Evolutionary conservation across 2,888 invertebrate genomes (phyloP).

Genomic region (Athalia circularis): DNA sequence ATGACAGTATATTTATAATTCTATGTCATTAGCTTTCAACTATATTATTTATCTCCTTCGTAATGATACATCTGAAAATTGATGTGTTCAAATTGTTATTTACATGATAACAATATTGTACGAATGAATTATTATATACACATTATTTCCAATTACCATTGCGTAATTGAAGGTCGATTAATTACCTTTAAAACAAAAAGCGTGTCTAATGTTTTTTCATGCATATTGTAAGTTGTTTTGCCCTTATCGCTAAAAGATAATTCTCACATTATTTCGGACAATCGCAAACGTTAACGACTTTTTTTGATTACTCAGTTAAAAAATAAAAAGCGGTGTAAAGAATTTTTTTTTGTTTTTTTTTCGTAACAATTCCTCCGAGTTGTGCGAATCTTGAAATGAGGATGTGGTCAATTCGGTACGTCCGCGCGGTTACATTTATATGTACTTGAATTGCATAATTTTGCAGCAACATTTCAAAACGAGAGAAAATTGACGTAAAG

Average conservation of each 20-base stretch:
- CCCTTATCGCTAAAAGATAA: too few relatives aligned
- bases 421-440: neutral
- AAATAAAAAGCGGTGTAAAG: neutral
- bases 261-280: too few relatives aligned
- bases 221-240: too few relatives aligned
- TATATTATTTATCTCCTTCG: neutral
- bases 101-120: conserved; percentile 4
- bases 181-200: neutral
- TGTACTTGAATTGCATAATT: neutral
- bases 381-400: conserved; percentile 17
- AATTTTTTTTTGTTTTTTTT: conserved; percentile 1
- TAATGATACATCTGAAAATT: neutral
- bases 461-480: neutral
- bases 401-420: conserved; percentile 35
- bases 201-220: neutral
- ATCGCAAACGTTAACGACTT: too few relatives aligned
- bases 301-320: neutral
- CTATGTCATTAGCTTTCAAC: conserved; percentile 10
- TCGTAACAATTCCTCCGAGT: conserved; percentile 14
- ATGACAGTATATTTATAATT: neutral
- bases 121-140: neutral
- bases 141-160: neutral
- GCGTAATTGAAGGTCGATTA: neutral
- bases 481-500: conserved; percentile 17
- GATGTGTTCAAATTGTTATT: conserved; percentile 6